Percentiles rank a stretch among this genome's conserved stretches.
Conservation (phyloP, 2,888 invertebrate species). For the Myopa tessellatipennis region DNA sequence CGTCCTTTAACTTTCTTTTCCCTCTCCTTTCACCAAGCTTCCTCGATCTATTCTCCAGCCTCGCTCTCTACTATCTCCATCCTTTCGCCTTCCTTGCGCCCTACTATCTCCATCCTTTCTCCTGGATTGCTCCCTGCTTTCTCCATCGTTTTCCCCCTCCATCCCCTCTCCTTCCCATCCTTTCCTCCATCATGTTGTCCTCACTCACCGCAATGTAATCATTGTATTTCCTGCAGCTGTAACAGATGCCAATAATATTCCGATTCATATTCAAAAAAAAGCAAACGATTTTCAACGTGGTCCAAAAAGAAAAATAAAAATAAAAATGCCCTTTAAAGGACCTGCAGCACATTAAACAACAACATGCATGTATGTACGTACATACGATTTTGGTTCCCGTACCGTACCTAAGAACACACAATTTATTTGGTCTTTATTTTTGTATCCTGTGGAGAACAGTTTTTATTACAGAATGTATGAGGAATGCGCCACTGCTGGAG, state of each 20-base stretch:
- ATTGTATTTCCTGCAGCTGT: not conserved
- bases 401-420: not conserved
- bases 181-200: not conserved
- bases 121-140: too few species aligned
- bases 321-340: not conserved
- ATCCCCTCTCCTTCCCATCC: not conserved
- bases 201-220: not conserved
- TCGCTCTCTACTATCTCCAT: too few species aligned
- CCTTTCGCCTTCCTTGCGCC: too few species aligned
- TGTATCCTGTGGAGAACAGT: slow-evolving; percentile 26
- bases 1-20: too few species aligned
- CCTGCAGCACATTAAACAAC: not conserved
- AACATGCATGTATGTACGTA: not conserved
- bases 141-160: not conserved
- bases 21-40: too few species aligned
- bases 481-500: not conserved
- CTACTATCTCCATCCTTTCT: too few species aligned
- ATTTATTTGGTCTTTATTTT: slow-evolving; percentile 26
- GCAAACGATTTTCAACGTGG: too few species aligned
- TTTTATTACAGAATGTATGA: slow-evolving; percentile 31
- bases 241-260: slow-evolving; percentile 2
- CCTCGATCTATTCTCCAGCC: too few species aligned
- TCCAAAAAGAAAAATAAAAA: not conserved
- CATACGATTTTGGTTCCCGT: slow-evolving; percentile 19
- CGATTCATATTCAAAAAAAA: not conserved